These are phyloP conservation scores for Scatophagus argus DNA, from an alignment of 2,113 vertebrate species.

Conservation along the genomic window DNA sequence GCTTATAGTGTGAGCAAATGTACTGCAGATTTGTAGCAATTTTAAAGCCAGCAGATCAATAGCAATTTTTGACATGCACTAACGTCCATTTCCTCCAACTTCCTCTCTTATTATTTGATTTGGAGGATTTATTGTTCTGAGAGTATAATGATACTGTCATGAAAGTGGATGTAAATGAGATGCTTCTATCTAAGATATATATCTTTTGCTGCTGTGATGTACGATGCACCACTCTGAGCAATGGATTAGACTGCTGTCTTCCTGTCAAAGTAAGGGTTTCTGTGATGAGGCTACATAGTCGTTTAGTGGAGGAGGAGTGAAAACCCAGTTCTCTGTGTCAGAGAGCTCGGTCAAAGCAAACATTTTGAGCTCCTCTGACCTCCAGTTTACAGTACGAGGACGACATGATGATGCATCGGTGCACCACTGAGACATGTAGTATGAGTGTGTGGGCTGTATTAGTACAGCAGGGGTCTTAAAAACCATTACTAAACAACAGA, in stretches of 20 bases:
- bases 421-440: constrained; percentile 35
- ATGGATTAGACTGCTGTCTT: background rate
- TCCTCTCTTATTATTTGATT: constrained; percentile 68
- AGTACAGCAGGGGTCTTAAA: constrained; percentile 50
- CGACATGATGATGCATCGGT: constrained; percentile 52
- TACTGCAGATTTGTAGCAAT: constrained; percentile 49
- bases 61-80: constrained; percentile 47
- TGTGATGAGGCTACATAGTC: constrained; percentile 23
- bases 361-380: constrained; percentile 51
- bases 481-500: constrained; percentile 41
- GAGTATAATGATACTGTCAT: constrained; percentile 43
- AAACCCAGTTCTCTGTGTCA: background rate
- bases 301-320: constrained; percentile 21
- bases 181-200: background rate
- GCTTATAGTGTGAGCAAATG: constrained; percentile 47
- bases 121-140: constrained; percentile 44
- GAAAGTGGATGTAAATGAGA: constrained; percentile 47
- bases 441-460: constrained; percentile 42
- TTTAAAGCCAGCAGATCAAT: constrained; percentile 64
- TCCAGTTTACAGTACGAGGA: constrained; percentile 25
- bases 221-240: background rate
- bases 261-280: constrained; percentile 2
- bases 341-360: constrained; percentile 35
- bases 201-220: constrained; percentile 7
- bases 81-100: constrained; percentile 61